These are phyloP conservation scores for Mobula birostris DNA, from an alignment of 2,113 vertebrate genomes.

Conservation along the genomic window DNA sequence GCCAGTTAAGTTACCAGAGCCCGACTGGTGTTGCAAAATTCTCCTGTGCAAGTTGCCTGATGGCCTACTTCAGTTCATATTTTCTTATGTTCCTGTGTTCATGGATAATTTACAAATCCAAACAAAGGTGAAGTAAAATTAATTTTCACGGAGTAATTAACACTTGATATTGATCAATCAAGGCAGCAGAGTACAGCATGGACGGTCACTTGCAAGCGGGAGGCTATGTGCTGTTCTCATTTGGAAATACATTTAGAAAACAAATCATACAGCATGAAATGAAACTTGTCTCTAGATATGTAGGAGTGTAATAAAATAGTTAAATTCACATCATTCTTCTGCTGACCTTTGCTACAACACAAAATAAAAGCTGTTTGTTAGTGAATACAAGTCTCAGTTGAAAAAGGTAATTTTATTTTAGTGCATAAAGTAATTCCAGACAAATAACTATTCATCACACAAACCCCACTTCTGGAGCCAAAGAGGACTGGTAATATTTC, in stretches of 20 bases:
- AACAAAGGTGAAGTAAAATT: neutral
- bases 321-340: neutral
- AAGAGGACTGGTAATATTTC: neutral
- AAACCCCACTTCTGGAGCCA: neutral
- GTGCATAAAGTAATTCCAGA: neutral
- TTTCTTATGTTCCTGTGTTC: no score
- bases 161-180: neutral
- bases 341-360: neutral
- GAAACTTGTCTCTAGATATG: neutral
- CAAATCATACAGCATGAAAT: neutral
- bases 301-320: neutral
- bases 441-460: neutral
- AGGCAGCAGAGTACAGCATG: neutral
- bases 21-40: no score
- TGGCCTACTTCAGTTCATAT: no score
- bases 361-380: neutral
- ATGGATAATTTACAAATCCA: neutral
- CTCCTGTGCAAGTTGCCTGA: no score
- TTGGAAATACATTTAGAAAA: conserved; percentile 10
- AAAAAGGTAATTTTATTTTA: neutral
- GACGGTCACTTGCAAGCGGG: neutral
- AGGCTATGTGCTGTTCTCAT: neutral
- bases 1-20: no score
- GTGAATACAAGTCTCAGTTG: neutral
- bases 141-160: conserved; percentile 3